phyloP scores from a whole-genome alignment of 2,797 vertebrate genomes.

The Cheirogaleus major region DNA sequence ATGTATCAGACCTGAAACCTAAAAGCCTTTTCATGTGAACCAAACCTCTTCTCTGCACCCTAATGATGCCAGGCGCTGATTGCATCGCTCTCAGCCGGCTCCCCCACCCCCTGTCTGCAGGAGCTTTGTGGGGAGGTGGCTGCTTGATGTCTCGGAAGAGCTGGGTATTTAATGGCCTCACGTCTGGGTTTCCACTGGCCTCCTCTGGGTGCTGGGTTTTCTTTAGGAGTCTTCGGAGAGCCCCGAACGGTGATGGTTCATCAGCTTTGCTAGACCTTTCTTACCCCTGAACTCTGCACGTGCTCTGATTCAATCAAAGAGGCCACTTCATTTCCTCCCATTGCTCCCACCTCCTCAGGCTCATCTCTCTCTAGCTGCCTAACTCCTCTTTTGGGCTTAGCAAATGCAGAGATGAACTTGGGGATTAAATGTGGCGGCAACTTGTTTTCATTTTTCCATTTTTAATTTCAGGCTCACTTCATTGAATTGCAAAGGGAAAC shows the following conservation, averaged over 20 bases:
- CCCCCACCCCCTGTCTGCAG: not conserved
- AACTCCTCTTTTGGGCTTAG: not conserved
- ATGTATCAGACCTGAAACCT: not conserved
- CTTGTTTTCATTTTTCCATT: not conserved
- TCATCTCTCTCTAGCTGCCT: not conserved
- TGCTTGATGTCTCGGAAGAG: not conserved
- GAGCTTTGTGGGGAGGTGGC: not conserved
- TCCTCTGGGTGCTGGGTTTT: not conserved
- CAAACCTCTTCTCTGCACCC: not conserved
- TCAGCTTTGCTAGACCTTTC: not conserved
- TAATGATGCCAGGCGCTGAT: not conserved
- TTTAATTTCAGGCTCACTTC: constrained; percentile 22
- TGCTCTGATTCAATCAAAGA: not conserved
- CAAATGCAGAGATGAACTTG: not conserved
- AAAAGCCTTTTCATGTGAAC: not conserved
- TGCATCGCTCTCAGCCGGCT: not conserved
- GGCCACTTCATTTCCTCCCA: not conserved
- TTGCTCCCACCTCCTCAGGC: not conserved
- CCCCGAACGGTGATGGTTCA: not conserved
- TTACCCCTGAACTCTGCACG: not conserved
- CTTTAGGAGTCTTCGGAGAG: not conserved
- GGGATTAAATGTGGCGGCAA: not conserved
- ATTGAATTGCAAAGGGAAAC: not conserved
- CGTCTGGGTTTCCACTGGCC: not conserved
- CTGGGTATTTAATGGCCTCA: not conserved